A percentile compares a stretch with the other conserved stretches of the same genome.
Conservation (phyloP, 1,140 invertebrate species). For the Phymastichus coffea region DNA sequence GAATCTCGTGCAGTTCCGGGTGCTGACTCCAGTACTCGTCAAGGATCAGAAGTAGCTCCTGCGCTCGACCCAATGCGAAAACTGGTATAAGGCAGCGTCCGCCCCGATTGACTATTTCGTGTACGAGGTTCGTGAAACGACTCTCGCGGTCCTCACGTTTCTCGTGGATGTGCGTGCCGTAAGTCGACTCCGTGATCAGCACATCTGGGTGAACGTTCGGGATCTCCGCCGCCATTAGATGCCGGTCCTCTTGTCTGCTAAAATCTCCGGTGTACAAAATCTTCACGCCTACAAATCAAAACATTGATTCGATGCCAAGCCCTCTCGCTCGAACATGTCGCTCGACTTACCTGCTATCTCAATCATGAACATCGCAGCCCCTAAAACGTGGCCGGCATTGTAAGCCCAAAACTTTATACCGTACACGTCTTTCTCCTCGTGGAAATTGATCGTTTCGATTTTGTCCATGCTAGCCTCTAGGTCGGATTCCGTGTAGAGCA, state of each 20-base stretch:
- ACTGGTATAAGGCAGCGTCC: constrained; percentile 98
- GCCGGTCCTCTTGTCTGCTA: constrained; percentile 96
- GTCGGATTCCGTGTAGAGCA: constrained; percentile 97
- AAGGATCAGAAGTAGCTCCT: constrained; percentile 94
- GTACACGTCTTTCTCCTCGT: constrained; percentile 96
- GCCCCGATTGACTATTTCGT: constrained; percentile 94
- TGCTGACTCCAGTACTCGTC: constrained; percentile 99
- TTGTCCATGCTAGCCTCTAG: constrained; percentile 97
- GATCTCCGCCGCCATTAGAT: constrained; percentile 99
- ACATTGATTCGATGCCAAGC: too few relatives aligned
- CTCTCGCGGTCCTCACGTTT: constrained; percentile 94
- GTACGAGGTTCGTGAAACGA: constrained; percentile 91
- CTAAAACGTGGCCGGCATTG: constrained; percentile 97
- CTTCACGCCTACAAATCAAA: constrained; percentile 51
- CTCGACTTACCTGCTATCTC: constrained; percentile 97
- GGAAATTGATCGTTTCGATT: constrained; percentile 98
- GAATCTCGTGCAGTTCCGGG: constrained; percentile 97
- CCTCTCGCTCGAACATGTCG: too few relatives aligned
- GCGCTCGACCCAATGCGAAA: constrained; percentile 96
- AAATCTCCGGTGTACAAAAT: constrained; percentile 98
- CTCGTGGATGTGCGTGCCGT: constrained; percentile 99
- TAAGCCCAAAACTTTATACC: constrained; percentile 99
- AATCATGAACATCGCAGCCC: constrained; percentile 99
- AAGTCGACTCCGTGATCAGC: constrained; percentile 97
- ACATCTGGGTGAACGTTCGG: constrained; percentile 95